Percentiles rank a stretch among this genome's conserved stretches.
Conservation (phyloP, 2,888 invertebrate species). For the Acrocera orbiculus region DNA sequence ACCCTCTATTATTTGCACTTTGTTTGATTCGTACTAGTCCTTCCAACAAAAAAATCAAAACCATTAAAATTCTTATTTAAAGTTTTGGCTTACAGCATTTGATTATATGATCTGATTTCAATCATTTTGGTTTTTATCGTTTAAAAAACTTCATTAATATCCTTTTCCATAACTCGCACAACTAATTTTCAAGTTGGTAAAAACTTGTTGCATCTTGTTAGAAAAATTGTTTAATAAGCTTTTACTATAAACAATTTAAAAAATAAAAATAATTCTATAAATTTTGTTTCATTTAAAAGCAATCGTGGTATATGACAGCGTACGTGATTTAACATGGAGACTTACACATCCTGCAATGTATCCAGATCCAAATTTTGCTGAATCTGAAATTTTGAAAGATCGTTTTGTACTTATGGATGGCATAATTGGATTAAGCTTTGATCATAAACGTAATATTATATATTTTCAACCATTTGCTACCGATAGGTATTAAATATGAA, state of each 20-base stretch:
- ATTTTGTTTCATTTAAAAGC: too few relatives aligned
- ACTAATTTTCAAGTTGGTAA: too few relatives aligned
- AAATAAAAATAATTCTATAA: background rate
- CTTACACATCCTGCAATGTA: conserved; percentile 68
- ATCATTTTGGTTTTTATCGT: too few relatives aligned
- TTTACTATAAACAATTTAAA: background rate
- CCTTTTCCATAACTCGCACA: too few relatives aligned
- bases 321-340: conserved; percentile 62
- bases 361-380: conserved; percentile 63
- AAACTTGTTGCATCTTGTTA: background rate
- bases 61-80: too few relatives aligned
- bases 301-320: conserved; percentile 39
- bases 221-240: background rate
- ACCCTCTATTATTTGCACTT: too few relatives aligned
- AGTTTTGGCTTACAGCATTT: too few relatives aligned
- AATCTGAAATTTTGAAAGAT: conserved; percentile 50
- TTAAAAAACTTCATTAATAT: too few relatives aligned
- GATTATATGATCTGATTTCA: too few relatives aligned
- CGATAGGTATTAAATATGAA: conserved; percentile 33
- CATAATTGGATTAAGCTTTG: conserved; percentile 45
- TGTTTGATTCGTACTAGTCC: too few relatives aligned
- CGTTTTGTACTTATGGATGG: conserved; percentile 51
- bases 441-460: conserved; percentile 35
- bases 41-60: too few relatives aligned
- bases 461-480: conserved; percentile 54